Evolutionary conservation across 23 tunicate genomes (phyloP), one percentile per base, ranked within the genome.

Genomic region (Botrylloides violaceus): DNA sequence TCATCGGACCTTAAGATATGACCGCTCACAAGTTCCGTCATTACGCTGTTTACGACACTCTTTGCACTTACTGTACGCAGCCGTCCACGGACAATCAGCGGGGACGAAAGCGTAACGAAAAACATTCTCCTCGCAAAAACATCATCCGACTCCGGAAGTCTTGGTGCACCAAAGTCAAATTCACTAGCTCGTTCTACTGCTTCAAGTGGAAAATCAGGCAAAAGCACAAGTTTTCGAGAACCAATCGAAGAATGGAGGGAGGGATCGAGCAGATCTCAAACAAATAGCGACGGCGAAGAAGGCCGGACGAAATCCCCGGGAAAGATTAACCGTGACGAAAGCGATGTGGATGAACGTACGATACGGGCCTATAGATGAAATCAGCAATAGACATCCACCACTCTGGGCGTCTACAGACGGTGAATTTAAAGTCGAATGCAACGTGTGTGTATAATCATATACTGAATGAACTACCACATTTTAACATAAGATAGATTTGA

Each of bases 61-160:
- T n/a, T n/a, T n/a, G n/a, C n/a, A n/a, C n/a, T n/a, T n/a, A n/a
- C n/a, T n/a, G n/a, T n/a, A n/a, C n/a, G n/a, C 81, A 87, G 95
- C 36, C 95, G 78, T 27, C 95, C 95, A 29, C 82, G 95, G 7
- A 87, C 85, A 66, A 71, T 82, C 3, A 87, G 86, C 65, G 80
- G 76, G 26, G 95, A 87, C 78, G 95, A 80, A 2, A 49, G 78
- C 3, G 80, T 80, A 30, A 53, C 82, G 18, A 81, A 76, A 12
- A 78, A 77, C 37, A 80, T 84, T 7, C 65, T 73, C 62, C 71
- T 66, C 31, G 61, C 37, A 27, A 81, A 77, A 20, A 62, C 62
- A 29, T 78, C 72, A 18, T 31, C 70, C 55, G 86, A 80, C 27
- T 76, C 81, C 61, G 95, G 83, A n/a, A 66, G 79, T 6, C 78